These are phyloP conservation scores for Polyergus mexicanus DNA, from an alignment of 1,140 invertebrate species.

Conservation along the genomic window DNA sequence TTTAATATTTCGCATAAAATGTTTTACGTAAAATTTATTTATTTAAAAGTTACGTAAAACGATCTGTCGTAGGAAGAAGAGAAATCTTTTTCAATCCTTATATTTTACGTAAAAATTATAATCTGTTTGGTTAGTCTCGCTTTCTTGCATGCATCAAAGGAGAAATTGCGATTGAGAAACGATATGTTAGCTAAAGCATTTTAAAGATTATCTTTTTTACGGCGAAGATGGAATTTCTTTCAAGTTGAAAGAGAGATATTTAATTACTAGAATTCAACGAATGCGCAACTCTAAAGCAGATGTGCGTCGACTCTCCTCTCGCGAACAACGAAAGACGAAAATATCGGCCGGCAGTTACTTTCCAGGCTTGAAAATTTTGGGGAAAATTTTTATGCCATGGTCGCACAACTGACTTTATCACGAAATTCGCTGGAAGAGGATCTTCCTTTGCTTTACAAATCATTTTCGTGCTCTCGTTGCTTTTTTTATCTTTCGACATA, in stretches of 20 bases:
- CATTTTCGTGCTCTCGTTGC: not conserved
- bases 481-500: not conserved
- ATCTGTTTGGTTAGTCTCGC: not conserved
- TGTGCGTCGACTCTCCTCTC: conserved; percentile 30
- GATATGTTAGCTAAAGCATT: not conserved
- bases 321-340: not conserved
- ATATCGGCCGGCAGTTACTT: conserved; percentile 41
- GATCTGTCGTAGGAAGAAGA: not conserved
- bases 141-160: conserved; percentile 8
- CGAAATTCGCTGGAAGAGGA: conserved; percentile 11
- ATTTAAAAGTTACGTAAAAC: not conserved
- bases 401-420: conserved; percentile 25
- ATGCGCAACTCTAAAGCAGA: conserved; percentile 6
- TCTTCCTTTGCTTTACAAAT: not conserved
- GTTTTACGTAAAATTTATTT: not conserved
- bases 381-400: conserved; percentile 10
- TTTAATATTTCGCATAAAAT: not conserved
- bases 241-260: conserved; percentile 12
- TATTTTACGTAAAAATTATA: not conserved
- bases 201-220: not conserved
- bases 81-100: not conserved
- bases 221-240: conserved; percentile 5
- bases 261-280: conserved; percentile 41
- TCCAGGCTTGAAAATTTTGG: conserved; percentile 15
- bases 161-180: not conserved